A percentile compares a stretch with the other conserved stretches of the same genome.
These are phyloP conservation scores for Riparia riparia DNA, from an alignment of 2,113 vertebrate genomes.

Conservation along the genomic window DNA sequence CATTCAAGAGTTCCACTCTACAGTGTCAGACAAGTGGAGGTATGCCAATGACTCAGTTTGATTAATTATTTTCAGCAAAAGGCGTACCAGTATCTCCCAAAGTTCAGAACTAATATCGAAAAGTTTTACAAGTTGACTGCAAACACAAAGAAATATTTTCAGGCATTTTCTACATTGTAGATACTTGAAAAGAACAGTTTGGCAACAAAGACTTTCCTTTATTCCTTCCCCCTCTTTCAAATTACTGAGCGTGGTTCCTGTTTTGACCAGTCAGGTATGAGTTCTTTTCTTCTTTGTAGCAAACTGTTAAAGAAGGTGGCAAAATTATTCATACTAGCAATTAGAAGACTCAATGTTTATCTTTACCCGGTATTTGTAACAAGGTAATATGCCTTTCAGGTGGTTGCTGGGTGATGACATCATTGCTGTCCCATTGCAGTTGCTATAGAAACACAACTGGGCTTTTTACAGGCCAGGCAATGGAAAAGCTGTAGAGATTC, in stretches of 20 bases:
- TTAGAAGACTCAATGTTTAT: constrained; percentile 76
- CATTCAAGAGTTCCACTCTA: background rate
- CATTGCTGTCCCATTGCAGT: constrained; percentile 46
- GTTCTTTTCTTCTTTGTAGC: constrained; percentile 11
- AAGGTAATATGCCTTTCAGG: constrained; percentile 42
- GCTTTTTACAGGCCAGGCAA: constrained; percentile 34
- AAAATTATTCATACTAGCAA: constrained; percentile 60
- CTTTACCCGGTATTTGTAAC: constrained; percentile 37
- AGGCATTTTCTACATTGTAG: background rate
- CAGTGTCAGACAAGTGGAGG: background rate
- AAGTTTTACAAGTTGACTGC: background rate
- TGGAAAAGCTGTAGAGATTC: constrained; percentile 1
- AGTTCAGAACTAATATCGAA: background rate
- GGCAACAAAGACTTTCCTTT: background rate
- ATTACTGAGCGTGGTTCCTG: constrained; percentile 15
- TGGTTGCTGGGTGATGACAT: constrained; percentile 52
- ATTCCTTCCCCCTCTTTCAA: background rate
- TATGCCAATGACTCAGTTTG: background rate
- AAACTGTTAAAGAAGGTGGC: constrained; percentile 36
- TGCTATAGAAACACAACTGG: constrained; percentile 73
- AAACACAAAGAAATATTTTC: constrained; percentile 38
- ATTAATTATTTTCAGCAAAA: background rate
- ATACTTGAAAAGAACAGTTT: constrained; percentile 12
- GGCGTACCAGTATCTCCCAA: background rate
- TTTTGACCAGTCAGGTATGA: constrained; percentile 55